Evolutionary conservation across 2,888 invertebrate species (phyloP).

Genomic region (Bellardia pandia): DNA sequence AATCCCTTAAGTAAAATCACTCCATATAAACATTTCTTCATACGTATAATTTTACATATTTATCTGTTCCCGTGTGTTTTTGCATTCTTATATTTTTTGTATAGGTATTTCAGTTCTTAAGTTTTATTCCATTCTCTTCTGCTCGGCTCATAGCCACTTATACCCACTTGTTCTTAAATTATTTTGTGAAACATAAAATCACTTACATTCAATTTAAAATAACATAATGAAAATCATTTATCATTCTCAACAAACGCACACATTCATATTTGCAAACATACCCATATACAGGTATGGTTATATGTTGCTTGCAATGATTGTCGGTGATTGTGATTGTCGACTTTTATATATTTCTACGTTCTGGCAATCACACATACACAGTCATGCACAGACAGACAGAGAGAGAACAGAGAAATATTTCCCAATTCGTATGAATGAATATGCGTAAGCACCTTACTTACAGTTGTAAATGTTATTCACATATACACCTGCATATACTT

Average conservation of each 20-base stretch:
- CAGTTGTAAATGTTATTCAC: not conserved
- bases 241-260: conserved; percentile 55
- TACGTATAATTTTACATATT: not conserved
- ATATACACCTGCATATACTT: not conserved
- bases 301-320: not conserved
- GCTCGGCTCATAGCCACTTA: conserved; percentile 9
- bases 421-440: conserved; percentile 36
- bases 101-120: not conserved
- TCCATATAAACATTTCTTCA: not conserved
- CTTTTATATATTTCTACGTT: conserved; percentile 3
- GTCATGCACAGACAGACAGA: not conserved
- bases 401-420: conserved; percentile 33
- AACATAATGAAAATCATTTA: conserved; percentile 73
- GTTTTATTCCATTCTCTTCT: conserved; percentile 1
- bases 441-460: conserved; percentile 34
- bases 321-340: conserved; percentile 27
- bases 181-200: conserved; percentile 70
- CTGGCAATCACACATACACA: not conserved
- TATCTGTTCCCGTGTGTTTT: not conserved
- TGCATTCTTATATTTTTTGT: not conserved
- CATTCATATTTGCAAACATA: not conserved
- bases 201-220: conserved; percentile 72
- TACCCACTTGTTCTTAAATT: conserved; percentile 56
- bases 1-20: conserved; percentile 55
- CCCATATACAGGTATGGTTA: not conserved